A percentile compares a stretch with the other conserved stretches of the same genome.
Evolutionary conservation across 2,888 invertebrate genomes (phyloP).

Genomic region (Limulus polyphemus): DNA sequence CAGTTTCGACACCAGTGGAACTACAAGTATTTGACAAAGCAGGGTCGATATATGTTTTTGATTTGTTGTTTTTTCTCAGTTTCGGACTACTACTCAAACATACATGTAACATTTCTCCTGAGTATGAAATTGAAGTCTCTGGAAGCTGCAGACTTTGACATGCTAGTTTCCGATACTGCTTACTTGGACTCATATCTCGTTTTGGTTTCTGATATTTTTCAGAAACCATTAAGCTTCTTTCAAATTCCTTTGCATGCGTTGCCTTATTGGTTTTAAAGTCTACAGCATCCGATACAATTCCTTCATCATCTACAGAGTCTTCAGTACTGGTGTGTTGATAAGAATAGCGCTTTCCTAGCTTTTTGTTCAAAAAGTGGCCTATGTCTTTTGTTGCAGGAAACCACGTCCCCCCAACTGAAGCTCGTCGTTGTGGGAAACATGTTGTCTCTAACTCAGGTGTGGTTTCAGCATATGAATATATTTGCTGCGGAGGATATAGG

Average conservation of each 20-base stretch:
- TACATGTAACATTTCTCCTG: not conserved
- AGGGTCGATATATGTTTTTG: slow-evolving; percentile 9
- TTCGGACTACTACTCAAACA: slow-evolving; percentile 11
- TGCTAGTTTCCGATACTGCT: too few species aligned
- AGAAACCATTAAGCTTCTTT: too few species aligned
- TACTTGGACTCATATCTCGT: too few species aligned
- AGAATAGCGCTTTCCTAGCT: slow-evolving; percentile 5
- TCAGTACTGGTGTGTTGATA: slow-evolving; percentile 20
- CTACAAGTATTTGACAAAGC: slow-evolving; percentile 10
- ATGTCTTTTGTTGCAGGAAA: not conserved
- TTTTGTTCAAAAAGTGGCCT: too few species aligned
- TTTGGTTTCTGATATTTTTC: too few species aligned
- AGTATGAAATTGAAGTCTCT: too few species aligned
- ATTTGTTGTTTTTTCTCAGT: slow-evolving; percentile 12
- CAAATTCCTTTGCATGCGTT: too few species aligned
- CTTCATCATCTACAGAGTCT: slow-evolving; percentile 50
- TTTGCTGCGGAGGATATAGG: slow-evolving; percentile 5
- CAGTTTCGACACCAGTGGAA: slow-evolving; percentile 5
- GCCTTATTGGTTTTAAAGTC: slow-evolving; percentile 57
- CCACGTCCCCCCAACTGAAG: slow-evolving; percentile 8
- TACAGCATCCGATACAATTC: slow-evolving; percentile 59
- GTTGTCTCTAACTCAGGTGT: not conserved
- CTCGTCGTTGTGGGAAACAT: slow-evolving; percentile 1
- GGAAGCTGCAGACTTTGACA: too few species aligned
- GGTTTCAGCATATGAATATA: not conserved